Evolutionary conservation across 2,113 vertebrate species (phyloP), one percentile per base, ranked within the genome.

Genomic region (Leptobrachium ailaonicum): DNA sequence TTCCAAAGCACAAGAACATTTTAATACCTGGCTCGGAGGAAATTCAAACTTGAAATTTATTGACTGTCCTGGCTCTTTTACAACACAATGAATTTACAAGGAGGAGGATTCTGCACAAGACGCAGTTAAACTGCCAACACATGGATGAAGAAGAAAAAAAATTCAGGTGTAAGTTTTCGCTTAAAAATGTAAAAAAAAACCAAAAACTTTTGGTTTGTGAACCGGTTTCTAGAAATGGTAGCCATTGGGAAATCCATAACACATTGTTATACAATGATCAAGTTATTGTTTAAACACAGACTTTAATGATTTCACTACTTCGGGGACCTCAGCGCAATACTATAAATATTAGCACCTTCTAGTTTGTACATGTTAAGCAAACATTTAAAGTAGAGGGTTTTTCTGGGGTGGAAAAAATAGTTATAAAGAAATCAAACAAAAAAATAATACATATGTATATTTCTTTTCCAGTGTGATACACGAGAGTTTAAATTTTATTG

Each of bases 21-120:
- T 77, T 76, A 73, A 82, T 81, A 80, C 78, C 56, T n/a, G 80
- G 66, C 70, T 82, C 41, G 74, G 82, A 41, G 80, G 12, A 79
- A 88, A 83, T 40, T 13, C 10, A 80, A 60, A 41, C 76, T 73
- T 64, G 82, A 75, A 77, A 75, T 78, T 82, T 50, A 78, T 50
- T 2, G 88, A 85, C 12, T 80, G 20, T 80, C 71, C 78, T 77
- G 20, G 53, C 40, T 73, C 70, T 56, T 70, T 75, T 66, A 73
- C 42, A 80, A 40, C 3, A 58, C 71, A 79, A 10, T 76, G 50
- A 81, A 84, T 83, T 84, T 83, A 77, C 53, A 74, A 54, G 62
- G 50, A 79, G 58, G 54, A 77, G 40, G 84, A 50, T 75, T 81
- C 71, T 81, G 72, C 66, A 75, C 66, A 75, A 60, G 72, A 75